phyloP scores from a whole-genome alignment of 2,888 invertebrate species.

The Heliconius ismenius region DNA sequence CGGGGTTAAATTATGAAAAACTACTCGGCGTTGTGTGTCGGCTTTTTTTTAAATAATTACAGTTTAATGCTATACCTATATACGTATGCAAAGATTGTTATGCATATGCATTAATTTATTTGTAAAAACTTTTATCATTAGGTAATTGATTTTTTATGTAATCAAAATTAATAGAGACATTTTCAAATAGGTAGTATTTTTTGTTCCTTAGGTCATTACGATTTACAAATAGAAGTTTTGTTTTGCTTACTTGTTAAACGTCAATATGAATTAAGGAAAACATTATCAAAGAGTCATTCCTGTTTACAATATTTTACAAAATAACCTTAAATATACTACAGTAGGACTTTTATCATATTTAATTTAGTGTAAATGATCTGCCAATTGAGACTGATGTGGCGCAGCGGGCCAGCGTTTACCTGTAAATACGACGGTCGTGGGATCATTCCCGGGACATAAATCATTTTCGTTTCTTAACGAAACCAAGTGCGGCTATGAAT shows the following conservation, averaged over 20 bases:
- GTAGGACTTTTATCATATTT: neutral
- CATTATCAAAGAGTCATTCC: neutral
- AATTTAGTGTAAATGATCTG: neutral
- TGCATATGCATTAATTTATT: neutral
- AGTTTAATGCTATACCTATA: neutral
- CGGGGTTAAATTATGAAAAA: constrained; percentile 23
- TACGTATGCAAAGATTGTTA: neutral
- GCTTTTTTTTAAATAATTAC: neutral
- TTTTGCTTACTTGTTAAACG: neutral
- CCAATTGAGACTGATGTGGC: neutral
- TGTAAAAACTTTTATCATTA: too few species aligned
- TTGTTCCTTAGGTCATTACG: too few species aligned
- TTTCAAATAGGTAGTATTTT: neutral
- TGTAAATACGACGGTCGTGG: too few species aligned
- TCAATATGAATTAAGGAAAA: neutral
- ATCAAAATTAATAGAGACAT: too few species aligned
- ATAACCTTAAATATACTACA: neutral
- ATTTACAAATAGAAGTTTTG: neutral
- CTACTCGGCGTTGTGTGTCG: neutral
- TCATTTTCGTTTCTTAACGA: too few species aligned
- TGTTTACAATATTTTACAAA: neutral
- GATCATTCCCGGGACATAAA: too few species aligned
- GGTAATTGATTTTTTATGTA: too few species aligned
- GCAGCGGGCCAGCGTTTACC: too few species aligned
- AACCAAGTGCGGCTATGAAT: too few species aligned